Evolutionary conservation across 2,113 vertebrate genomes (phyloP).

Genomic region (Zosterops hypoxanthus): DNA sequence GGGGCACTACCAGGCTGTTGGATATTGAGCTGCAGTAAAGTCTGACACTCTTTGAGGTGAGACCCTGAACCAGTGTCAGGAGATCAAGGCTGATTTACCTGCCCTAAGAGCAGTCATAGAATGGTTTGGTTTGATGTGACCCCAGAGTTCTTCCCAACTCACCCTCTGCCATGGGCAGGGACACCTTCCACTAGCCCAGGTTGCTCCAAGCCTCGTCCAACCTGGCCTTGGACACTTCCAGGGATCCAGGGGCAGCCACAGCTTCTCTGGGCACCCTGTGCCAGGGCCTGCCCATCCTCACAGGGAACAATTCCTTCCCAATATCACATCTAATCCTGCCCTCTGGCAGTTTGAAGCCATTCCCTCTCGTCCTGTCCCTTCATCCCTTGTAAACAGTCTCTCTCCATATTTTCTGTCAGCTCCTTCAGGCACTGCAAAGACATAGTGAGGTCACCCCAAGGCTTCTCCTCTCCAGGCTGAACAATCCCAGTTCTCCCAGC

Average conservation of each 20-base stretch:
- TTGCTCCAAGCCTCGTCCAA: accelerated
- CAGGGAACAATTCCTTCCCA: background rate
- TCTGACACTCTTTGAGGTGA: background rate
- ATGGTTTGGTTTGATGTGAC: background rate
- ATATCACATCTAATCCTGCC: accelerated
- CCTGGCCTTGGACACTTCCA: background rate
- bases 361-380: accelerated
- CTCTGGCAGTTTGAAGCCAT: accelerated
- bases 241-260: background rate
- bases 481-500: accelerated
- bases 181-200: accelerated
- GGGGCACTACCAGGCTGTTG: background rate
- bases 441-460: accelerated
- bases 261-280: background rate
- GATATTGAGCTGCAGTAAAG: background rate
- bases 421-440: background rate
- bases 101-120: background rate
- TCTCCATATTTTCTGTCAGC: accelerated
- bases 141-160: background rate
- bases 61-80: background rate
- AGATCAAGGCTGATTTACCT: background rate
- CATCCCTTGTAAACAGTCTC: accelerated
- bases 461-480: background rate
- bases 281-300: background rate
- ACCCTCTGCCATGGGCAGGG: background rate